A percentile compares a stretch with the other conserved stretches of the same genome.
Conservation (phyloP, 2,888 invertebrate species). For the Hymenopus coronatus region DNA sequence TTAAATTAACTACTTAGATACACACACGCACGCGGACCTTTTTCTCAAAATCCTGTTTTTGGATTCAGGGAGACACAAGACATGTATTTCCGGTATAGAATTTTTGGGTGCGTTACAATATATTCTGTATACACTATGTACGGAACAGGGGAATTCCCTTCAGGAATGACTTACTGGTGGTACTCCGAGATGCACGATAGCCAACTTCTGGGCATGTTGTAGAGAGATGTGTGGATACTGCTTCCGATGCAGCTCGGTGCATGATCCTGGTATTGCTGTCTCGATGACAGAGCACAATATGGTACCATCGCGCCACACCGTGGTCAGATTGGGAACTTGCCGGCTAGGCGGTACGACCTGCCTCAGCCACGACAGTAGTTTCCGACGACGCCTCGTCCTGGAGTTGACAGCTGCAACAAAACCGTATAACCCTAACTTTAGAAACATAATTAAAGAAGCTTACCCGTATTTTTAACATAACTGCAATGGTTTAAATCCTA, state of each 20-base stretch:
- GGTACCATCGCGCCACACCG: slow-evolving; percentile 60
- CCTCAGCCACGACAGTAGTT: slow-evolving; percentile 25
- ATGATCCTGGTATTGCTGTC: slow-evolving; percentile 58
- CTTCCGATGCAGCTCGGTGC: slow-evolving; percentile 52
- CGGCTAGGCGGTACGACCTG: neutral
- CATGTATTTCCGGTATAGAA: too few species aligned
- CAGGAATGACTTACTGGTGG: neutral
- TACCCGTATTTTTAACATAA: too few species aligned
- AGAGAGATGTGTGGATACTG: neutral
- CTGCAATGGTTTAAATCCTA: too few species aligned
- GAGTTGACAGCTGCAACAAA: neutral
- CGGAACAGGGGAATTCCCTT: too few species aligned
- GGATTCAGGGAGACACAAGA: too few species aligned
- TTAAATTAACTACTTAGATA: too few species aligned
- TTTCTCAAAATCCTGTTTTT: too few species aligned
- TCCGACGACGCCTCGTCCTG: slow-evolving; percentile 9
- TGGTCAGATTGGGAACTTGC: slow-evolving; percentile 21
- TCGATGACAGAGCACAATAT: slow-evolving; percentile 59
- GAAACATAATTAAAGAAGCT: too few species aligned
- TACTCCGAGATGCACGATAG: neutral
- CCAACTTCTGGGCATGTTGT: slow-evolving; percentile 4
- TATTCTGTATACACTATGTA: too few species aligned
- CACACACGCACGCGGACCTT: too few species aligned
- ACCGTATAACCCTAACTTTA: too few species aligned
- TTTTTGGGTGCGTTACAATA: too few species aligned